Percentiles rank a stretch among this genome's conserved stretches.
Evolutionary conservation across 2,113 vertebrate genomes (phyloP).

Genomic region (Boulengeromyrus knoepffleri): DNA sequence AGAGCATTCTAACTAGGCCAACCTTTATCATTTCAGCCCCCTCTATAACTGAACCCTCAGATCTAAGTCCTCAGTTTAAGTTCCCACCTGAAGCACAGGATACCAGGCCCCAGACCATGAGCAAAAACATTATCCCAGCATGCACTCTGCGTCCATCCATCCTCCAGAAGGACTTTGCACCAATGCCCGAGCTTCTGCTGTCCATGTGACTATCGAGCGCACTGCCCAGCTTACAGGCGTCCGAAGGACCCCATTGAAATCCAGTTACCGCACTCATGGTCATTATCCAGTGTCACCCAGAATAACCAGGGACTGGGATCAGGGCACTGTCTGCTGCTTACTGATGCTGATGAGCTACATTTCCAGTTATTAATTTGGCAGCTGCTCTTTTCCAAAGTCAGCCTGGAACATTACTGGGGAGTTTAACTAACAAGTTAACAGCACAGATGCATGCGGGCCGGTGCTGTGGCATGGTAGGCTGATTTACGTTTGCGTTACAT

Average conservation of each 20-base stretch:
- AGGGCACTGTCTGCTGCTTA: background rate
- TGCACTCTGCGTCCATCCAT: background rate
- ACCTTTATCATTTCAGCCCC: background rate
- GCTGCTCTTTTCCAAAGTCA: background rate
- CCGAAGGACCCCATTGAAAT: background rate
- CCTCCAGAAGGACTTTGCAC: background rate
- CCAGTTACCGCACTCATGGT: background rate
- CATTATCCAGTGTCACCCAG: background rate
- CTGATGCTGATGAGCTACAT: background rate
- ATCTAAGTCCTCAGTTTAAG: background rate
- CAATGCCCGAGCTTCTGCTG: background rate
- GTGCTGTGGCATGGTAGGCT: background rate
- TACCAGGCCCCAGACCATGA: background rate
- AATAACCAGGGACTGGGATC: background rate
- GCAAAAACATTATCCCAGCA: background rate
- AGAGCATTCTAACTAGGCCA: background rate
- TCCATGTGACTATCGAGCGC: background rate
- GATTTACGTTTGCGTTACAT: background rate
- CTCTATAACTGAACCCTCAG: background rate
- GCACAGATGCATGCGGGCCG: background rate
- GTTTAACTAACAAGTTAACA: background rate
- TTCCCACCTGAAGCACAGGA: background rate
- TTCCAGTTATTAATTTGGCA: background rate
- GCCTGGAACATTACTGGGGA: background rate
- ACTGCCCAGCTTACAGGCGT: background rate